Evolutionary conservation across 2,888 invertebrate genomes (phyloP).

Genomic region (Catonia carolina): DNA sequence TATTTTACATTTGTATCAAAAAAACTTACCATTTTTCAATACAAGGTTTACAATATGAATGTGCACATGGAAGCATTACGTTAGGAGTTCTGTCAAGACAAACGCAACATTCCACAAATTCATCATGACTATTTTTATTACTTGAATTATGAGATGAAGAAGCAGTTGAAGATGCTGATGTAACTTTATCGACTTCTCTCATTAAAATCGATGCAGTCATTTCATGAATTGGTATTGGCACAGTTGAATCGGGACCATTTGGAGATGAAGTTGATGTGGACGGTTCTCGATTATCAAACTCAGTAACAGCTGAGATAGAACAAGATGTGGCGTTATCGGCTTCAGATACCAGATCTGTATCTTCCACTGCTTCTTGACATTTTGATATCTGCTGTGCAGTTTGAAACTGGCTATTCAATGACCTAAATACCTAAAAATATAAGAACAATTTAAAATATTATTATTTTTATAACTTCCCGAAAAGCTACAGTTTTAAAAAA

Average conservation of each 20-base stretch:
- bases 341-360: background rate
- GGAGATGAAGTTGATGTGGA: constrained; percentile 3
- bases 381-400: constrained; percentile 20
- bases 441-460: background rate
- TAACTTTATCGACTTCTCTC: constrained; percentile 32
- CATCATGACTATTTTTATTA: constrained; percentile 35
- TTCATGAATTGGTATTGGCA: background rate
- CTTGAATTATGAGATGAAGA: background rate
- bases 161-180: background rate
- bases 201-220: constrained; percentile 34
- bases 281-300: too few species aligned
- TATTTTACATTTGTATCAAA: too few species aligned
- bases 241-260: background rate
- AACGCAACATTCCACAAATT: constrained; percentile 57
- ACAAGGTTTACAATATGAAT: constrained; percentile 62
- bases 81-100: constrained; percentile 64
- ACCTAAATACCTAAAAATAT: constrained; percentile 31
- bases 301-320: constrained; percentile 2
- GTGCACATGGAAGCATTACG: constrained; percentile 60
- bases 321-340: background rate
- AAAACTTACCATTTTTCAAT: constrained; percentile 63
- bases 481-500: too few species aligned
- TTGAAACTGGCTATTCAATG: constrained; percentile 22
- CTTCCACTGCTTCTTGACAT: constrained; percentile 3
- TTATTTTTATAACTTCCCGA: too few species aligned